Conservation (phyloP, 2,113 vertebrate genomes). For the Tragelaphus strepsiceros region DNA sequence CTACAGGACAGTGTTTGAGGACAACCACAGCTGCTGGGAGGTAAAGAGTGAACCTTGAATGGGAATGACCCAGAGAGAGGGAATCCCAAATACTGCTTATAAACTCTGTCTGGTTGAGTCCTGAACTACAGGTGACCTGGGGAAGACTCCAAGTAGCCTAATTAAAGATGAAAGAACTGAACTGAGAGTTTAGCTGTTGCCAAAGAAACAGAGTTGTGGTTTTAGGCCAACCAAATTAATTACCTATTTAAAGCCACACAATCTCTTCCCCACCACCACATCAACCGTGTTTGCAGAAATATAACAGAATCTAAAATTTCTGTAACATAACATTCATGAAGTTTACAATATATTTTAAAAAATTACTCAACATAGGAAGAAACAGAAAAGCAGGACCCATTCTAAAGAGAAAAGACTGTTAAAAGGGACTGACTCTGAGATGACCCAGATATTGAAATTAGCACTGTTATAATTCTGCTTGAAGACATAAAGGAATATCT, state of each 20-base stretch:
- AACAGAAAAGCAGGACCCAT: neutral
- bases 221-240: neutral
- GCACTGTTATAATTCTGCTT: conserved; percentile 25
- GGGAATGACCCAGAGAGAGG: neutral
- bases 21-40: neutral
- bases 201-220: neutral
- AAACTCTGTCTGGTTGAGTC: neutral
- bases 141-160: neutral
- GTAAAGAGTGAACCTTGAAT: neutral
- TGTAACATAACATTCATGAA: neutral
- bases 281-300: neutral
- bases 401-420: conserved; percentile 15
- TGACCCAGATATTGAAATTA: neutral
- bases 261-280: neutral
- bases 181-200: neutral
- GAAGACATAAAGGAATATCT: conserved; percentile 9
- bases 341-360: neutral
- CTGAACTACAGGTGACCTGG: neutral
- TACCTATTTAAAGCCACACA: neutral
- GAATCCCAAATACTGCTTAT: neutral
- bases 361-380: neutral
- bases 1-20: neutral
- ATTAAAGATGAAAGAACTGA: neutral
- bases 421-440: neutral
- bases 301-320: neutral